Percentiles rank a stretch among this genome's conserved stretches.
Evolutionary conservation across 2,888 invertebrate genomes (phyloP).

Genomic region (Atrina japonica): DNA sequence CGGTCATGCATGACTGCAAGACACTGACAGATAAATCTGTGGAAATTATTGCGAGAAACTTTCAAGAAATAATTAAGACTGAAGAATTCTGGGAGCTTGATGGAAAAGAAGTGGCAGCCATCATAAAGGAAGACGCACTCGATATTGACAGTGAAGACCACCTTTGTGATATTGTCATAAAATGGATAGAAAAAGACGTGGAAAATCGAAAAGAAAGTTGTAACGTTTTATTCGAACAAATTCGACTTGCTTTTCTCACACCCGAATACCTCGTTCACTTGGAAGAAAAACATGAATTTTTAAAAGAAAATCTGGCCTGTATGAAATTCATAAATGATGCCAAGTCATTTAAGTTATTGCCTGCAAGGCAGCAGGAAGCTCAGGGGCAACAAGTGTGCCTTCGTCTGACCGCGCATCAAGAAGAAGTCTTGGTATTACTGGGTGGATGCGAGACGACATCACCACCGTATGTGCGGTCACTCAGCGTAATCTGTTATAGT

Average conservation of each 20-base stretch:
- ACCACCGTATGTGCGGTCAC: slow-evolving; percentile 69
- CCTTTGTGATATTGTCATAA: slow-evolving; percentile 81
- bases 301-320: slow-evolving; percentile 58
- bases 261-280: slow-evolving; percentile 61
- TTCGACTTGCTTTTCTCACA: slow-evolving; percentile 65
- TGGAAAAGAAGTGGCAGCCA: slow-evolving; percentile 81
- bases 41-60: slow-evolving; percentile 78
- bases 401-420: slow-evolving; percentile 57
- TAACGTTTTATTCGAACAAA: slow-evolving; percentile 60
- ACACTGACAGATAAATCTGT: slow-evolving; percentile 81
- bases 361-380: slow-evolving; percentile 68
- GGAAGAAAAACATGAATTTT: slow-evolving; percentile 54
- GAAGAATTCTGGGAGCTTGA: slow-evolving; percentile 80
- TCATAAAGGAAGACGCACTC: slow-evolving; percentile 81
- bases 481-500: slow-evolving; percentile 68
- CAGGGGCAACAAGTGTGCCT: slow-evolving; percentile 60
- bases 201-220: slow-evolving; percentile 80
- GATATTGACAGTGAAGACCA: slow-evolving; percentile 82
- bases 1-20: slow-evolving; percentile 82
- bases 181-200: slow-evolving; percentile 83
- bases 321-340: slow-evolving; percentile 66
- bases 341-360: slow-evolving; percentile 68
- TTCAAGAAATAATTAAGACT: slow-evolving; percentile 64
- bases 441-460: slow-evolving; percentile 69
- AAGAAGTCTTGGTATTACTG: slow-evolving; percentile 69